Base-by-base conservation (phyloP, 2,113 vertebrate species). In the Chaetorhynchus papuensis region DNA sequence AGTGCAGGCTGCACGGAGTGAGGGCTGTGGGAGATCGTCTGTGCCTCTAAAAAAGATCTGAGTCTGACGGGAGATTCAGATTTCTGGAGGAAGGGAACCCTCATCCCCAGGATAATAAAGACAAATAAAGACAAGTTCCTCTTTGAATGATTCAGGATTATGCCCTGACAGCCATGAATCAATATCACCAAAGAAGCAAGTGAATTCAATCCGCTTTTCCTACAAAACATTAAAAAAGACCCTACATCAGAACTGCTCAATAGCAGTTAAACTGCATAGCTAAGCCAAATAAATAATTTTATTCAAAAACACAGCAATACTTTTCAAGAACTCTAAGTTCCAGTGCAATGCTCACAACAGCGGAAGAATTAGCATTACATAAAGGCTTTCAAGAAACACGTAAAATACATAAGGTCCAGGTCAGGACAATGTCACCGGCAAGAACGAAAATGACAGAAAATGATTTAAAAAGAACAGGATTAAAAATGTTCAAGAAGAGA, bases 391-490 rank as follows among this genome's bases (percentile, higher is more conserved):
- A n/a, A 49, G 6, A 18, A 60, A 80, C 15, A n/a, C 0, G 0
- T 8, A 57, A 89, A 74, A 70, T 3, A 16, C 2, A 8, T 18
- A 13, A 7, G 7, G 15, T n/a, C 87, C n/a, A 35, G 8, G 21
- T 59, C 39, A 44, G 13, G 35, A 54, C 52, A 66, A 60, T 1
- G 4, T 23, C 28, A 42, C 15, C 19, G 23, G 15, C 18, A 54
- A 70, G 13, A 81, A 70, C 1, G 0, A 54, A 60, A 79, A 11
- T 4, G 10, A 7, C 30, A 71, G 8, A 45, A 94, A 71, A 50
- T 11, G 0, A 78, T 39, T 45, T 19, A 0, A 61, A 39, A 39
- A 39, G 0, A 31, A 37, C 7, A 7, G 1, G 7, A 77, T 18
- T 41, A 11, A 69, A 78, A 68, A 30, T 0, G 1, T 16, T 57